Evolutionary conservation across 2,797 vertebrate species (phyloP), one percentile per base, ranked within the genome.

Genomic region (Apogon talboti): DNA sequence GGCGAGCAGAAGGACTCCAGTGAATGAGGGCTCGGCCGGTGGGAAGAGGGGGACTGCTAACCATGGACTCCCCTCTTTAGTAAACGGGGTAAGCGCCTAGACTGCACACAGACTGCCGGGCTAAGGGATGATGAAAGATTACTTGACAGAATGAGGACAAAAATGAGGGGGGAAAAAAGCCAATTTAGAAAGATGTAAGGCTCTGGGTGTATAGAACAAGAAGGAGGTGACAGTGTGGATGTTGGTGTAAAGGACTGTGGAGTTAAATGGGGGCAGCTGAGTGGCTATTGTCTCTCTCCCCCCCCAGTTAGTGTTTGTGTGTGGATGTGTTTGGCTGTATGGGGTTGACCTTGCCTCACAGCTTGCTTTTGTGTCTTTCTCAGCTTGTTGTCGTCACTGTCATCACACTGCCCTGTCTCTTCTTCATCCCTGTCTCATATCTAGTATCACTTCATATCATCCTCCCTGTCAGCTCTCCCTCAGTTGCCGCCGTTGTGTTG

Each of bases 1-100:
- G 66, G 75, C 38, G 43, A 67, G 71, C 85, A 85, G 76, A 89
- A 90, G 88, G 88, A 91, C 84, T 89, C 83, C 91, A 64, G 82
- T 68, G 79, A 64, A 86, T 78, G 82, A 79, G 74, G 84, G 62
- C 56, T 81, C 71, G 73, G 64, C 76, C 48, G 75, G 67, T 54
- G 76, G 71, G 64, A 60, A 69, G 51, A 81, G 82, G 79, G 83
- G 80, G 59, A 18, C 78, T 71, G 82, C 80, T 76, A 78, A 78
- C 53, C 71, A 81, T 87, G 85, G 89, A 87, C 87, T 84, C 81
- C 81, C 84, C 86, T 82, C 81, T 75, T 72, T 87, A 83, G 80
- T 80, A 40, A 79, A 78, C 81, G 67, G 87, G 89, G 91, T 92
- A 90, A 91, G 90, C 62, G 7, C 68, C 52, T 74, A 66, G 59